Percentiles rank a stretch among this genome's conserved stretches.
Evolutionary conservation across 2,797 vertebrate genomes (phyloP).

Genomic region (Brotogeris chrysoptera): DNA sequence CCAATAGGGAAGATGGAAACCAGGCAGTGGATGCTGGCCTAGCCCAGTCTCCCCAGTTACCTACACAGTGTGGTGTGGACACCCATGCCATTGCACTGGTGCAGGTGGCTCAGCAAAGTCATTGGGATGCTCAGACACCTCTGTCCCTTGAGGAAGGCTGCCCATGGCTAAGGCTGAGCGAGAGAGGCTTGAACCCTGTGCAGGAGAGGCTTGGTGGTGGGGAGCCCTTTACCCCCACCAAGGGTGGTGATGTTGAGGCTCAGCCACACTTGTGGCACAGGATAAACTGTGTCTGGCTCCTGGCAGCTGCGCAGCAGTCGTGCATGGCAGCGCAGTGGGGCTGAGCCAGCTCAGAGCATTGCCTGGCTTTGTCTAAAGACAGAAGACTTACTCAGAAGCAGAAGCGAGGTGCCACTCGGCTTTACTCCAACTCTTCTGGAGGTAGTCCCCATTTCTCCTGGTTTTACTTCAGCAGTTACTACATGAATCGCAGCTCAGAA

Average conservation of each 20-base stretch:
- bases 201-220: background rate
- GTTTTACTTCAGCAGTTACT: conserved; percentile 27
- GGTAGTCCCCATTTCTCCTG: background rate
- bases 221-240: no score
- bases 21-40: accelerated
- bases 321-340: background rate
- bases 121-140: background rate
- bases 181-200: accelerated
- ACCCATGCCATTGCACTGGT: accelerated
- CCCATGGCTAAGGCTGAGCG: background rate
- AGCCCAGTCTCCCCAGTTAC: background rate
- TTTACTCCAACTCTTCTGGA: background rate
- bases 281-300: background rate
- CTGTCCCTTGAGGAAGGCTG: background rate
- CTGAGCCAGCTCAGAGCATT: background rate
- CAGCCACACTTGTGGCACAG: background rate
- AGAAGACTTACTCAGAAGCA: conserved; percentile 49
- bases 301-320: background rate
- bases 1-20: background rate
- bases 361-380: background rate
- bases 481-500: conserved; percentile 5
- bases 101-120: background rate
- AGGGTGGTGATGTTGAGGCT: accelerated
- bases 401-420: background rate
- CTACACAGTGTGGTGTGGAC: background rate